phyloP scores from a whole-genome alignment of 2,797 vertebrate species.

The Squalus acanthias region DNA sequence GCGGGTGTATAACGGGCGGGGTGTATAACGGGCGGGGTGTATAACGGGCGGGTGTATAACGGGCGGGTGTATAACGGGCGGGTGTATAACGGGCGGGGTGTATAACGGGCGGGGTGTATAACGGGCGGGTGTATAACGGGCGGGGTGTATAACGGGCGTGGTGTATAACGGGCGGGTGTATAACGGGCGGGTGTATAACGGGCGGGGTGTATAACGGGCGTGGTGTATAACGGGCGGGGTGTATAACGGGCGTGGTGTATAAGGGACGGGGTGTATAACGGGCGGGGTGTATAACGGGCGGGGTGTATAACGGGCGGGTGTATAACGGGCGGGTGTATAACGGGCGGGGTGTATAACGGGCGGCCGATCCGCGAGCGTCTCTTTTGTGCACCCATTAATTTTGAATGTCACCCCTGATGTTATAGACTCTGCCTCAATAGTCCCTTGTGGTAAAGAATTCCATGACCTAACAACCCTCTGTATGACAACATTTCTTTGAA shows the following conservation, averaged over 20 bases:
- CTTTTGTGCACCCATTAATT: neutral
- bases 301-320: neutral
- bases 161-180: neutral
- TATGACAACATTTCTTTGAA: neutral
- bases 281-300: neutral
- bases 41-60: too few relatives aligned
- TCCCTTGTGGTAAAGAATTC: neutral
- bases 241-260: neutral
- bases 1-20: neutral
- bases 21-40: too few relatives aligned
- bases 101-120: too few relatives aligned
- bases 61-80: too few relatives aligned
- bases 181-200: neutral
- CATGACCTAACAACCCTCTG: neutral
- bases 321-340: neutral
- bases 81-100: neutral
- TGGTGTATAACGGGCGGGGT: neutral
- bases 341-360: neutral
- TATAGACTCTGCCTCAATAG: neutral
- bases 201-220: too few relatives aligned
- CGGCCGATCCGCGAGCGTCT: neutral
- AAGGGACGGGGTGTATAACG: neutral
- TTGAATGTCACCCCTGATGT: neutral
- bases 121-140: neutral
- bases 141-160: neutral